Evolutionary conservation across 2,113 vertebrate species (phyloP), one percentile per base, ranked within the genome.

Genomic region (Crotalus tigris): DNA sequence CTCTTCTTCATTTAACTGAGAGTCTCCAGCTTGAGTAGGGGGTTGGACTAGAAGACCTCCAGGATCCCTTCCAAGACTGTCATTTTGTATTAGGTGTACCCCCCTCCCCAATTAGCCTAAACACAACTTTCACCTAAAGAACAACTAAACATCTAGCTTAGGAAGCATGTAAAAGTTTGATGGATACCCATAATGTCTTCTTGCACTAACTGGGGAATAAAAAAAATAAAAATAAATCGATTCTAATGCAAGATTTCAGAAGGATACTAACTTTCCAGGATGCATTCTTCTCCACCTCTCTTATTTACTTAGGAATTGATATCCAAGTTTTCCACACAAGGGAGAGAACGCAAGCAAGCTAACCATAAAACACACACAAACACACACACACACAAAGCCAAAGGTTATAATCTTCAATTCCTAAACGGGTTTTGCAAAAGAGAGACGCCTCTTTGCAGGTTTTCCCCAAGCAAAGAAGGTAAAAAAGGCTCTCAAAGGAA

Each of bases 301-400:
- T 94, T 94, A 92, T 51, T 0, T 44, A 24, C 55, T 69, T 2
- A 94, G 95, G 93, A 85, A 91, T 94, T 89, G 49, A 81, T 94
- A 89, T 51, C 2, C 0, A 0, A 26, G 12, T 81, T 8, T 85
- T 64, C 44, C 4, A 1, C 13, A 9, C 23, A 5, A 23, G 33
- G 7, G 44, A 51, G 10, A n/a, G 2, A 29, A 53, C 10, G 9
- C 49, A 8, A 75, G 39, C 26, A 75, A 69, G 21, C 11, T 69
- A 4, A 33, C 12, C n/a, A 33, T 75, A 15, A 64, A 54, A 12
- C 7, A 55, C 3, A 55, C 46, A 75, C 8, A 61, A 24, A 29
- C 9, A 61, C 59, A 3, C 58, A 59, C 23, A 59, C 21, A 59
- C 8, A 26, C 2, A 59, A 5, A 57, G 55, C 64, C 5, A 33